Conservation (phyloP, 2,113 vertebrate genomes). For the Otis tarda region DNA sequence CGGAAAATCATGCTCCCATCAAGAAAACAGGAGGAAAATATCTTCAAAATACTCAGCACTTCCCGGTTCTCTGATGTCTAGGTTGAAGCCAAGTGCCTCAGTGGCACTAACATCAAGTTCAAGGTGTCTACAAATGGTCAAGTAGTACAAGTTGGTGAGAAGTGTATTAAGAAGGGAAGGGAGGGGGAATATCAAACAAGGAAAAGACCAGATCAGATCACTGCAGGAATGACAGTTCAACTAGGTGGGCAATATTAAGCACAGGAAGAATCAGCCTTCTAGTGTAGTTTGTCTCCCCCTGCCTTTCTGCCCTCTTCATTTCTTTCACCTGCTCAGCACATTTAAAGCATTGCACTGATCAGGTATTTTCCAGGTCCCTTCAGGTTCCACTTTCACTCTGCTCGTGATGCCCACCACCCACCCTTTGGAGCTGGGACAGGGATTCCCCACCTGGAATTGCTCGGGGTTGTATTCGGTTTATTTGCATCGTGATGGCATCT, state of each 20-base stretch:
- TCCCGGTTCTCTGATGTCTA: neutral
- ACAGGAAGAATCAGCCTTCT: neutral
- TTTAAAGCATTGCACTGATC: neutral
- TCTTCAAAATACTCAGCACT: neutral
- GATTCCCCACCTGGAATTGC: neutral
- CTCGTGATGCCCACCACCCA: neutral
- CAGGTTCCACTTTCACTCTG: neutral
- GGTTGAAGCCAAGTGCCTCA: neutral
- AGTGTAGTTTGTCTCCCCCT: conserved; percentile 44
- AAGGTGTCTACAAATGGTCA: neutral
- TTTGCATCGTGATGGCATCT: neutral
- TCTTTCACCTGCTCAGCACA: neutral
- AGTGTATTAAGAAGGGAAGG: neutral
- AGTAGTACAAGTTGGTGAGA: neutral
- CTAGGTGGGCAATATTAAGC: neutral
- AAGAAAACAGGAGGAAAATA: neutral
- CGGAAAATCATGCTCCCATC: neutral
- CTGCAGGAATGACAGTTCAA: neutral
- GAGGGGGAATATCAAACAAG: neutral
- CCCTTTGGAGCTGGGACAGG: neutral
- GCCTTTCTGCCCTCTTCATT: neutral
- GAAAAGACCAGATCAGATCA: neutral
- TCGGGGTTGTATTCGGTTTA: neutral
- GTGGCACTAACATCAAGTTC: neutral
- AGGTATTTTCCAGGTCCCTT: neutral